Base-by-base conservation (phyloP, 2,888 invertebrate genomes). In the Lottia gigantea region DNA sequence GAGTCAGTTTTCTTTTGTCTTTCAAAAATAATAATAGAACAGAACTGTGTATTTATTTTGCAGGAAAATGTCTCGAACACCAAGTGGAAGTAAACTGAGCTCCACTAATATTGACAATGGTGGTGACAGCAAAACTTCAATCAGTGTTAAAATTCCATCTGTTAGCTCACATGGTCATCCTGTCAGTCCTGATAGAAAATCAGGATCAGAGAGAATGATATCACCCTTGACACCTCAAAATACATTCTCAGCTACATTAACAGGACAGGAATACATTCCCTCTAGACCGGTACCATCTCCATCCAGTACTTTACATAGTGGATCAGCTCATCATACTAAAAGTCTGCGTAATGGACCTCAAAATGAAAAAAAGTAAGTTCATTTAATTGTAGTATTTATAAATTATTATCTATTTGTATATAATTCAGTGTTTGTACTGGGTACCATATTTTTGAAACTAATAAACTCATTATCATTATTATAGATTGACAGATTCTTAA, bases 121-220 rank as follows among this genome's bases (percentile, higher is more conserved):
- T 40, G 69, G 63, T 19, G 65, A 79, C 4, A 85, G 83, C 68
- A 80, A 79, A 66, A 81, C 84, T 11, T 84, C 84, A 0, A 85
- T 85, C 55, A 83, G 74, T 76, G 83, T 85, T 14, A 85, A 83
- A 72, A 70, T 85, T 25, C 85, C 85, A 14, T 80, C 81, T 46
- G 82, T 81, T 14, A 76, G 74, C 49, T 65, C 70, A 49, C 70
- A 68, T 12, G 79, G 79, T 70, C 61, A 74, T 72, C 40, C 73
- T 72, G 63, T 74, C 74, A 46, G 75, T 72, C 4, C 70, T 67
- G 47, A 74, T 71, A 31, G 75, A 67, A 31, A 71, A 69, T 66
- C 74, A 75, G 68, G 70, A 63, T 47, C 68, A 66, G 19, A 45
- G 14, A 16, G 31, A 40, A 66, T 61, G 19, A 31, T 63, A 31